These are phyloP conservation scores for Okapia johnstoni DNA, from an alignment of 2,113 vertebrate species.

Conservation along the genomic window DNA sequence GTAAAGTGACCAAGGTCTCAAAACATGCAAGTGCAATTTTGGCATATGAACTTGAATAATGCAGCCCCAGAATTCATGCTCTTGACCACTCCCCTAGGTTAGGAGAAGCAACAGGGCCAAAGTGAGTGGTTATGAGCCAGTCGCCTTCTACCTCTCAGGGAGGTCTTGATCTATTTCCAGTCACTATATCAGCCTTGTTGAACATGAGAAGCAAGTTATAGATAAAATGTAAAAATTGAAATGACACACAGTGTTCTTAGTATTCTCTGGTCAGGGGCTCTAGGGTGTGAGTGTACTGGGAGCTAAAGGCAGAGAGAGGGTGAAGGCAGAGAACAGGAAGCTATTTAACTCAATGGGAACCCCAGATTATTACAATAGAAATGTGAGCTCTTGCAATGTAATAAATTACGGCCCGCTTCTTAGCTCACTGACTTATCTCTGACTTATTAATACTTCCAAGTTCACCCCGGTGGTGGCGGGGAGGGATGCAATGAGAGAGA, in stretches of 20 bases:
- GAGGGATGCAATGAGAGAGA: too few relatives aligned
- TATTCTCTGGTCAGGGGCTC: background rate
- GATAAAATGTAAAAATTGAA: background rate
- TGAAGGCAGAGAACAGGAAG: background rate
- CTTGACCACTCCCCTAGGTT: background rate
- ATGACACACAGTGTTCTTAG: background rate
- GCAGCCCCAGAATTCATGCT: background rate
- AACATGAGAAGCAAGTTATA: background rate
- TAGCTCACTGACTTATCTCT: background rate
- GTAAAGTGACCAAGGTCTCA: background rate
- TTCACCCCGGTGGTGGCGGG: background rate
- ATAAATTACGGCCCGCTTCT: background rate
- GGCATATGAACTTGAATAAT: background rate
- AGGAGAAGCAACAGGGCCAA: background rate
- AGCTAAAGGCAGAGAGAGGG: fast-evolving
- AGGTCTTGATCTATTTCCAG: background rate
- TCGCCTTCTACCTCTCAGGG: background rate
- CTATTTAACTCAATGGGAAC: background rate
- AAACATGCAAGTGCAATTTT: background rate
- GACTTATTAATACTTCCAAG: background rate
- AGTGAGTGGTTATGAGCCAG: background rate
- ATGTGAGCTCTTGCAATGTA: background rate
- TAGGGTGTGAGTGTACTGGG: background rate
- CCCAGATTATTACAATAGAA: background rate
- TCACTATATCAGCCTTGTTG: background rate